Conservation (phyloP, 2,113 vertebrate genomes). For the Rhynchomys soricoides region DNA sequence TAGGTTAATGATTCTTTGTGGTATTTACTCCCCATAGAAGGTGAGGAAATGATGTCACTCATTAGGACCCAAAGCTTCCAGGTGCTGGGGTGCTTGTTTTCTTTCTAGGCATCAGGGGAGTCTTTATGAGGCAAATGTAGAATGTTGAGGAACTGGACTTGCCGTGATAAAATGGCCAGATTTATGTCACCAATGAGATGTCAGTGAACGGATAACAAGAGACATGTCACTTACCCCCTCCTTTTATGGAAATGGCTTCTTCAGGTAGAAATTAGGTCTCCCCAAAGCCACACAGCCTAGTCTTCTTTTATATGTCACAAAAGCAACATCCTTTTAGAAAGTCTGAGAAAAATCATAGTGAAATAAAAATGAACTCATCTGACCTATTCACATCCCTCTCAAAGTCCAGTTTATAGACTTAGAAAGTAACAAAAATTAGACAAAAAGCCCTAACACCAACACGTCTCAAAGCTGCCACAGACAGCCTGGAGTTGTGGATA, state of each 20-base stretch:
- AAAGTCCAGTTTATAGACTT: neutral
- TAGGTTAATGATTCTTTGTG: neutral
- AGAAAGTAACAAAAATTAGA: neutral
- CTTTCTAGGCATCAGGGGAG: constrained; percentile 14
- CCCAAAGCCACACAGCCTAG: neutral
- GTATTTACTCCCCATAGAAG: neutral
- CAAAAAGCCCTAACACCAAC: neutral
- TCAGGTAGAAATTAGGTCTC: neutral
- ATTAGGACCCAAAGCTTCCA: neutral
- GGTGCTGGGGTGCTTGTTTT: neutral
- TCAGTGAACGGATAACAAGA: neutral
- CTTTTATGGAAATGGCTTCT: neutral
- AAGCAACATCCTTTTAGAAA: neutral
- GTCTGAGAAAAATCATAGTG: constrained; percentile 3
- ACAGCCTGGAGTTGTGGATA: accelerated
- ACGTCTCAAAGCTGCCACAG: neutral
- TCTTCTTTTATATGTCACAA: neutral
- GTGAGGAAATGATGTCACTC: constrained; percentile 53
- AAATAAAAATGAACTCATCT: constrained; percentile 37
- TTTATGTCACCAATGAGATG: neutral
- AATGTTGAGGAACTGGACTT: accelerated
- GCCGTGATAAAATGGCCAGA: accelerated
- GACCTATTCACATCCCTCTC: neutral
- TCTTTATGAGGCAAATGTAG: neutral
- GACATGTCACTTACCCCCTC: neutral